Evolutionary conservation across 2,113 vertebrate species (phyloP).

Genomic region (Peromyscus leucopus): DNA sequence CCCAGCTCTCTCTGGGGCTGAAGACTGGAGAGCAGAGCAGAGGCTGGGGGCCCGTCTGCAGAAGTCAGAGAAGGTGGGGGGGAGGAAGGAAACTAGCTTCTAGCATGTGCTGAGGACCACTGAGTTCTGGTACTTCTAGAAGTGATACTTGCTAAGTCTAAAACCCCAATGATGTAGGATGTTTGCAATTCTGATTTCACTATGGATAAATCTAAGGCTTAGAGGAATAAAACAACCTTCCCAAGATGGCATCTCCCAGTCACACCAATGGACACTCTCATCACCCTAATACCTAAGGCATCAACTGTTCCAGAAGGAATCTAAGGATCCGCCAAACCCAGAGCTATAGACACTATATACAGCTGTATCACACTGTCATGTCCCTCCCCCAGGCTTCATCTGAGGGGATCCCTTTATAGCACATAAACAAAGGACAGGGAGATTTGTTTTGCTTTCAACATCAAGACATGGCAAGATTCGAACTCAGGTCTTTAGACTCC

Average conservation of each 20-base stretch:
- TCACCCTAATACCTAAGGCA: neutral
- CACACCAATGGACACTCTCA: neutral
- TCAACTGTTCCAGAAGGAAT: neutral
- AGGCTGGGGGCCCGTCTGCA: neutral
- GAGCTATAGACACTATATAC: neutral
- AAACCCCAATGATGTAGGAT: neutral
- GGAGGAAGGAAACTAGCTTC: neutral
- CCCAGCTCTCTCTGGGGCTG: neutral
- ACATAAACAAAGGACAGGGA: neutral
- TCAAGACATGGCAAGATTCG: neutral
- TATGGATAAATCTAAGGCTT: neutral
- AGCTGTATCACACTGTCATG: fast-evolving
- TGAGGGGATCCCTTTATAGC: neutral
- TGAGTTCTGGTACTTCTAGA: neutral
- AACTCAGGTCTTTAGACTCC: neutral
- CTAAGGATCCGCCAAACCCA: neutral
- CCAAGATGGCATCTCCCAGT: neutral
- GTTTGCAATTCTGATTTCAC: neutral
- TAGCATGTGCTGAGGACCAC: neutral
- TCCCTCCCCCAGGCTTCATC: neutral
- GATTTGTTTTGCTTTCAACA: neutral
- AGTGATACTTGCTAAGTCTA: neutral
- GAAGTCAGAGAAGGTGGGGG: neutral
- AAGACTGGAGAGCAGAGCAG: neutral
- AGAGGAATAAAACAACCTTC: neutral